A percentile compares a stretch with the other conserved stretches of the same genome.
Evolutionary conservation across 2,113 vertebrate genomes (phyloP).

Genomic region (Rhabdomys dilectus): DNA sequence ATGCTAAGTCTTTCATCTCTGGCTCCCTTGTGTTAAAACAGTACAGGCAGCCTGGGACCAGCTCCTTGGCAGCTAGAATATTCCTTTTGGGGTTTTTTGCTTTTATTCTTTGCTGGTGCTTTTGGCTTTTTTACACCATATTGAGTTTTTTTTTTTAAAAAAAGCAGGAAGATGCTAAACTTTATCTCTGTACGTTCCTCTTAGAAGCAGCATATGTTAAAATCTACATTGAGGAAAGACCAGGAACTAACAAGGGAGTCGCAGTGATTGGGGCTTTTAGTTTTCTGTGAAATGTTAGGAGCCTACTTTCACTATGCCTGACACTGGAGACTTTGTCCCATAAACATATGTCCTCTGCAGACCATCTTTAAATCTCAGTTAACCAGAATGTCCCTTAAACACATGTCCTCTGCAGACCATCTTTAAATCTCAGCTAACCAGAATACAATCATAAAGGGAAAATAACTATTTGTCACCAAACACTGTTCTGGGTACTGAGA

Average conservation of each 20-base stretch:
- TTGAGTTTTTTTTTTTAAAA: slow-evolving; percentile 2
- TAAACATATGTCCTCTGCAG: background rate
- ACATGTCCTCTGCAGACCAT: background rate
- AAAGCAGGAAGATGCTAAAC: background rate
- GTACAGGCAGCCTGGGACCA: background rate
- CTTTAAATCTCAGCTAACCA: slow-evolving; percentile 44
- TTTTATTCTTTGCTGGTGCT: slow-evolving; percentile 26
- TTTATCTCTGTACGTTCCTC: slow-evolving; percentile 19
- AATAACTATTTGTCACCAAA: background rate
- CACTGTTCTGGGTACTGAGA: background rate
- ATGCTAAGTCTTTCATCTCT: background rate
- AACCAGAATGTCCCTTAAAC: slow-evolving; percentile 39
- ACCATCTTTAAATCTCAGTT: slow-evolving; percentile 43
- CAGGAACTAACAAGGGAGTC: background rate
- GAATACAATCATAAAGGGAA: slow-evolving; percentile 48
- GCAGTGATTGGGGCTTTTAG: background rate
- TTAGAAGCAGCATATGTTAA: slow-evolving; percentile 45
- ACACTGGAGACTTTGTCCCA: background rate
- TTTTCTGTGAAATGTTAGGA: slow-evolving; percentile 51
- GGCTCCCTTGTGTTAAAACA: background rate
- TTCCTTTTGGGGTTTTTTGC: background rate
- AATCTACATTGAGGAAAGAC: background rate
- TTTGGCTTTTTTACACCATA: slow-evolving; percentile 17
- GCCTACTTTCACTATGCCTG: background rate
- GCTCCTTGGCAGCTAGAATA: background rate